Base-by-base conservation (phyloP, 2,888 invertebrate species). In the Ormyrus labotus region DNA sequence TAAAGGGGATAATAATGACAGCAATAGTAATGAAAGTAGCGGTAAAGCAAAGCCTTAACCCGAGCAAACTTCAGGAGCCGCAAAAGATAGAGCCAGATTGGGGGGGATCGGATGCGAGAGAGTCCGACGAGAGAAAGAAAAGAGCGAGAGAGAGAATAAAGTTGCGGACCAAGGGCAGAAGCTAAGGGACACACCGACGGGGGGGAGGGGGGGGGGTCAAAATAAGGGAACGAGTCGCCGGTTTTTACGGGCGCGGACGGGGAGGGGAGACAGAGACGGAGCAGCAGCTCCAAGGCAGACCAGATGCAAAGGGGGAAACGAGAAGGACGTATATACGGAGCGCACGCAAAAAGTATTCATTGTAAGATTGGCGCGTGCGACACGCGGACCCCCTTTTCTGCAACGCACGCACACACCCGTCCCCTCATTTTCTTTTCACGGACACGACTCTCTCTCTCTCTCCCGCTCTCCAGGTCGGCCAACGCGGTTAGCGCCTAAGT, bases 341-440 rank as follows among this genome's bases (percentile, higher is more conserved):
- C 88, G 87, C 88, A 88, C 87, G 85, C 87, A 86, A 89, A 85
- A 87, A 89, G 89, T 87, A 86, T 85, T 88, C 86, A 89, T 90
- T 89, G 90, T 89, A 90, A 90, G 91, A 89, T 88, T 84, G 90
- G 89, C 89, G 90, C 90, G 90, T 90, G 90, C 90, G 88, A 88
- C 89, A 87, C 88, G 87, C 87, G 89, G 87, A 86, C 87, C 87
- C 89, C 87, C 82, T 84, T 81, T 83, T 84, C 84, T 83, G 81
- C 82, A 81, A 82, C 82, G 82, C 84, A n/a, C 63, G 51, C 53
- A 53, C 53, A 57, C 69, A 63, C 61, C 53, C 34, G 55, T 69
- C 34, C 58, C 67, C 53, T 58, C 73, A 80, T 86, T 79, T 83
- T 81, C 81, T 61, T 67, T 75, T 77, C 79, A 78, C 65, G 69